Base-by-base conservation (phyloP, 2,888 invertebrate genomes). In the Yponomeuta plumbellus region DNA sequence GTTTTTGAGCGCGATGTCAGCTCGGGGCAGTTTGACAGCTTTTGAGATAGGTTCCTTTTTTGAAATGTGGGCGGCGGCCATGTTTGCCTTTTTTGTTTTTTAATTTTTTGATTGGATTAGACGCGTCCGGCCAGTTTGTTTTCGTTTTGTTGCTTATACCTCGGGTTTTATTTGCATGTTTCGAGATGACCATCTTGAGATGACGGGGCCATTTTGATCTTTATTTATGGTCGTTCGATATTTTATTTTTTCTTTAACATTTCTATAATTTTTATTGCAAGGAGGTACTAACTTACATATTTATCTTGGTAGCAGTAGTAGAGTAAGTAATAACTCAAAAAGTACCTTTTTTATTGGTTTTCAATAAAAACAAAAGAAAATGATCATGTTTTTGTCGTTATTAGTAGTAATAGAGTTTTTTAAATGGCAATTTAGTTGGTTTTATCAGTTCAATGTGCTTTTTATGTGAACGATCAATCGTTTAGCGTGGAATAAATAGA, bases 31-130 rank as follows among this genome's bases (percentile, higher is more conserved):
- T 86, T 87, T 87, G 89, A 89, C 90, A 88, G 88, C 88, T 88
- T 87, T 87, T 88, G 85, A 88, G 85, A 81, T 75, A 81, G 83
- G 84, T 84, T 86, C 87, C 79, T 84, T 84, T 89, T 90, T 87
- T 86, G 85, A 88, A 85, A 84, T 85, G 86, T 85, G 80, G 82
- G 80, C 79, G 80, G 78, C 73, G 75, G 72, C 70, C 68, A 52
- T 52, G 44, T 52, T 52, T 52, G 74, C 70, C 72, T 78, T 76
- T 74, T 66, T 69, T 72, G 76, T 75, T 77, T 76, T 77, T 80
- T 77, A 65, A 62, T 58, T 44, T 52, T 52, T 80, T 78, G 81
- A 83, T 84, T 83, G 80, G 83, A 80, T 81, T 75, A 76, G 76
- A 61, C 26, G 61, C 13, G 44, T 20, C 76, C 73, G 77, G 80